Evolutionary conservation across 1,140 invertebrate genomes (phyloP).

Genomic region (Bilobella aurantiaca): DNA sequence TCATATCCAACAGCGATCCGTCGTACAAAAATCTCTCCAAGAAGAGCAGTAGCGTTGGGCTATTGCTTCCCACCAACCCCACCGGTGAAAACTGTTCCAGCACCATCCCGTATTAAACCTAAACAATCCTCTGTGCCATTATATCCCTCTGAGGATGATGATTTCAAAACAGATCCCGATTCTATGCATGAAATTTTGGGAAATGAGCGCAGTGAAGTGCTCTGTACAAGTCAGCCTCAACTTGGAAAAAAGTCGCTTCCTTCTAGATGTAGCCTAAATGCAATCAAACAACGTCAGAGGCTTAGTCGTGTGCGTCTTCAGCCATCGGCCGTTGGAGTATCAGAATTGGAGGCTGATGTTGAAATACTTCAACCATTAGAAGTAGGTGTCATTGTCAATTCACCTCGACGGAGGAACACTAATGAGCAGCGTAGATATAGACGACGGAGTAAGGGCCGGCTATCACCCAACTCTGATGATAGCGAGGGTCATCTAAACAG

Average conservation of each 20-base stretch:
- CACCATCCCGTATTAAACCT: background rate
- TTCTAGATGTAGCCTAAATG: background rate
- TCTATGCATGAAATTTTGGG: conserved; percentile 27
- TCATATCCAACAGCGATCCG: background rate
- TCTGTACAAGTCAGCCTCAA: too few species aligned
- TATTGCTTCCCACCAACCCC: background rate
- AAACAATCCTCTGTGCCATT: background rate
- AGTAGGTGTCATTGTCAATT: conserved; percentile 30
- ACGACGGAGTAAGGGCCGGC: conserved; percentile 27
- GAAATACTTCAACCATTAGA: conserved; percentile 27
- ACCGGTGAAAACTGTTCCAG: background rate
- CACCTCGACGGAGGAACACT: conserved; percentile 17
- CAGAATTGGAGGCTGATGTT: background rate
- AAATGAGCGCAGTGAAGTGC: too few species aligned
- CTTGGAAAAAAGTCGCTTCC: too few species aligned
- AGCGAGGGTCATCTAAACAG: conserved; percentile 2
- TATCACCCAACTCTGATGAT: too few species aligned
- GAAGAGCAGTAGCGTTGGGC: background rate
- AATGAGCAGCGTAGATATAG: conserved; percentile 15
- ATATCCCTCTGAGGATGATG: background rate
- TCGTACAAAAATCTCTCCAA: background rate
- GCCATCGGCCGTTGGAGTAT: conserved; percentile 9
- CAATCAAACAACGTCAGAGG: background rate
- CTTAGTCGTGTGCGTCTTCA: too few species aligned
- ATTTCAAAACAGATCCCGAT: conserved; percentile 26